Percentiles rank a stretch among this genome's conserved stretches.
phyloP scores from a whole-genome alignment of 2,797 vertebrate genomes.

The Heliangelus exortis region DNA sequence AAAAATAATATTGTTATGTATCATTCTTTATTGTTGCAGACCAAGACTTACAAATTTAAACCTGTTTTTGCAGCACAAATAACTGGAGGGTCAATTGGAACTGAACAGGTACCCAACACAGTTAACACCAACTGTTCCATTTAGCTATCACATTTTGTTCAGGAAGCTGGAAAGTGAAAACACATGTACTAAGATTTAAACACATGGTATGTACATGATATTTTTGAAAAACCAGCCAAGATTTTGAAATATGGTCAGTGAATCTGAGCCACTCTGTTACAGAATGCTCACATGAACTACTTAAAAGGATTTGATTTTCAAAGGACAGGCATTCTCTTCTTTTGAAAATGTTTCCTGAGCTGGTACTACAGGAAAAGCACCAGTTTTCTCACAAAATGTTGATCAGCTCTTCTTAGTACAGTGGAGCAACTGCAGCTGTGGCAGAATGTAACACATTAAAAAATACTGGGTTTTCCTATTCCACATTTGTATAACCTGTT shows the following conservation, averaged over 20 bases:
- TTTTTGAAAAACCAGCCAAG: slow-evolving; percentile 15
- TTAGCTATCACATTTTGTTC: slow-evolving; percentile 23
- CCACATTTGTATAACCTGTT: neutral
- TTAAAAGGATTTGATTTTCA: slow-evolving; percentile 12
- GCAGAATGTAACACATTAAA: neutral
- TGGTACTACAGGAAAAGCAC: neutral
- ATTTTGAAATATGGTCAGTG: slow-evolving; percentile 5
- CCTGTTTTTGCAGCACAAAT: neutral
- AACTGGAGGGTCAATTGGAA: neutral
- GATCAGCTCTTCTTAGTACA: neutral
- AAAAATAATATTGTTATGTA: neutral
- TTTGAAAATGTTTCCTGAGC: neutral
- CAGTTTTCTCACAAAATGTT: neutral
- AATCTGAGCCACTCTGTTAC: neutral
- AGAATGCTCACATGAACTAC: neutral
- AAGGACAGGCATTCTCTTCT: neutral
- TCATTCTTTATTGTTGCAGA: neutral
- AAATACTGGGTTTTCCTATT: neutral
- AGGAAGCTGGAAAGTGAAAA: slow-evolving; percentile 51
- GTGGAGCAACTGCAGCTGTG: neutral
- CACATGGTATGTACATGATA: neutral
- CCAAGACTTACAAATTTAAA: neutral
- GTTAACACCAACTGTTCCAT: slow-evolving; percentile 11
- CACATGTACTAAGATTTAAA: slow-evolving; percentile 21
- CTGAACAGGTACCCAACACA: slow-evolving; percentile 4